Conservation (phyloP, 2,888 invertebrate species). For the Graphium colonna region DNA sequence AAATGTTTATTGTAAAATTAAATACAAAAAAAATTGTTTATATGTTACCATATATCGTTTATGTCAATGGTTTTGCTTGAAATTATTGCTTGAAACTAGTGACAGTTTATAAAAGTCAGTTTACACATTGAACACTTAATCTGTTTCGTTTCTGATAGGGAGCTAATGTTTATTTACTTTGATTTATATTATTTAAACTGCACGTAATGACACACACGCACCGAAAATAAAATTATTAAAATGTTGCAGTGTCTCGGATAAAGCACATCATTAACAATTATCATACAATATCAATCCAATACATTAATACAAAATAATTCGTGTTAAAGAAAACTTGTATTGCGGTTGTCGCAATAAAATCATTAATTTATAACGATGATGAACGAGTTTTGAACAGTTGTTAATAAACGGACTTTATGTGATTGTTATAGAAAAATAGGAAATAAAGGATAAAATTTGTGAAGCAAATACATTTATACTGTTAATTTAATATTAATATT, state of each 20-base stretch:
- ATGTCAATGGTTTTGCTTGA: too few species aligned
- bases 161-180: too few species aligned
- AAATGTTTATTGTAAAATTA: too few species aligned
- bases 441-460: conserved; percentile 1
- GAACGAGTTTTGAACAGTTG: neutral
- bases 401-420: conserved; percentile 1
- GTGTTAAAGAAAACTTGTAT: neutral
- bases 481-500: neutral
- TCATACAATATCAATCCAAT: neutral
- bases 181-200: too few species aligned
- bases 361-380: neutral
- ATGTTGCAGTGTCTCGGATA: conserved; percentile 8
- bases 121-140: too few species aligned
- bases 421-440: conserved; percentile 17
- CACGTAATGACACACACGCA: too few species aligned
- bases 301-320: neutral
- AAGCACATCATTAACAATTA: conserved; percentile 2
- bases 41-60: too few species aligned
- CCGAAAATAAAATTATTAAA: neutral
- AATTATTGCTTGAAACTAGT: too few species aligned
- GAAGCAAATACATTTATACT: conserved; percentile 3
- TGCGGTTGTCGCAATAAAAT: neutral
- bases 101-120: too few species aligned
- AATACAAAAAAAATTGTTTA: too few species aligned
- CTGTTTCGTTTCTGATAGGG: too few species aligned